Evolutionary conservation across 1,140 invertebrate genomes (phyloP), one percentile per base, ranked within the genome.

Genomic region (Drosophila kurseongensis): DNA sequence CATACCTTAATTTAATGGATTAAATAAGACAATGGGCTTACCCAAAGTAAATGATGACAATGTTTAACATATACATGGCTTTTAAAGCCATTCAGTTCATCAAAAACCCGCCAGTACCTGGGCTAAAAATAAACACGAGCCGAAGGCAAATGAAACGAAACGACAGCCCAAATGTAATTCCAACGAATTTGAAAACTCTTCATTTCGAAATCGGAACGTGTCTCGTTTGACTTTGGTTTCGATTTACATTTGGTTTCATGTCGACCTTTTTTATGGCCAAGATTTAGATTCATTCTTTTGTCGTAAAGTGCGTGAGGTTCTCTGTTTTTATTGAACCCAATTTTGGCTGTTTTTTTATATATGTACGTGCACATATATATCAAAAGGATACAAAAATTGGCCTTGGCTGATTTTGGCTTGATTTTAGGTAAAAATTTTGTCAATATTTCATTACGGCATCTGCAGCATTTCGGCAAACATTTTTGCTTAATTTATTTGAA

Each of bases 241-340:
- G 41, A 58, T 75, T 74, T 74, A 56, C 52, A 65, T 74, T 75
- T 32, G 69, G 51, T 74, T 63, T 75, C 66, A 51, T 45, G 47
- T 73, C 55, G 58, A 52, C 58, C 48, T 66, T 57, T 73, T 75
- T 75, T 75, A 75, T 75, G 61, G 23, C 71, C 56, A 45, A 58
- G 47, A 66, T 75, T 73, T 42, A 35, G 60, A 75, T 52, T 67
- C 58, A 50, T 60, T 58, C 63, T 14, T 72, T 60, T 51, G 45
- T 75, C 75, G 57, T 82, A 82, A 81, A 81, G 65, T 59, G 72
- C 44, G 61, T 51, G 65, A 45, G 65, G 27, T 23, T 65, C 42
- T 23, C 45, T 8, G 7, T 41, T 81, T 81, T 83, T 83, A 83
- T 83, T 83, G 76, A 76, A 66, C 76, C 57, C 71, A 83, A 83